Base-by-base conservation (phyloP, 1,140 invertebrate genomes). In the Orius insidiosus region DNA sequence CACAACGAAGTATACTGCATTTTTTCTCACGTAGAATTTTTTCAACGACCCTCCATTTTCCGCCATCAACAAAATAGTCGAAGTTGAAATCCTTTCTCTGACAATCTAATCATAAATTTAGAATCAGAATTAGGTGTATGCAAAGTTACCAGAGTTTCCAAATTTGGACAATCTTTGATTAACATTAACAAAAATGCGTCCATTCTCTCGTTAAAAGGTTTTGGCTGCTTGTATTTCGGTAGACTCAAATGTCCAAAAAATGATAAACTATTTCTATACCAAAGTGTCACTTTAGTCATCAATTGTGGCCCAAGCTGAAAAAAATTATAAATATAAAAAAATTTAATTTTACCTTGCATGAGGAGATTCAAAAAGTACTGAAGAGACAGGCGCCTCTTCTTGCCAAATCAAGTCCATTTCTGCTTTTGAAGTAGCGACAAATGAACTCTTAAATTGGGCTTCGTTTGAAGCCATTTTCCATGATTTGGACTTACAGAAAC, bases 71-170 rank as follows among this genome's bases (percentile, higher is more conserved):
- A 89, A 59, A 9, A 85, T 66, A 1, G 83, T 86, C 0, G 76
- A 69, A 0, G 84, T 85, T 1, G 84, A 87, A 42, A 89, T 72
- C 56, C 78, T 67, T 56, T 88, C 83, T 3, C 79, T 68, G 11
- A 88, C 71, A 52, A 83, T 65, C 79, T 81, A 54, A 18, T 59
- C 57, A 39, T 43, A n/a, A n/a, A n/a, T 24, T n/a, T n/a, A 32
- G 6, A 43, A 8, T 5, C 7, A 43, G 9, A n/a, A 32, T 15
- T 19, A 13, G 5, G 7, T 19, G 13, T 11, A 15, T 41, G 8
- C 14, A 8, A 14, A 15, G 52, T 63, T 60, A 78, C 74, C 55
- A 84, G 54, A 2, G 75, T 78, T 40, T 70, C 64, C n/a, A 84
- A 52, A 52, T 70, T 68, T 13, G 65, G 67, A 59, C 75, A 81